Evolutionary conservation across 2,888 invertebrate species (phyloP).

Genomic region (Drosophila suboccidentalis): DNA sequence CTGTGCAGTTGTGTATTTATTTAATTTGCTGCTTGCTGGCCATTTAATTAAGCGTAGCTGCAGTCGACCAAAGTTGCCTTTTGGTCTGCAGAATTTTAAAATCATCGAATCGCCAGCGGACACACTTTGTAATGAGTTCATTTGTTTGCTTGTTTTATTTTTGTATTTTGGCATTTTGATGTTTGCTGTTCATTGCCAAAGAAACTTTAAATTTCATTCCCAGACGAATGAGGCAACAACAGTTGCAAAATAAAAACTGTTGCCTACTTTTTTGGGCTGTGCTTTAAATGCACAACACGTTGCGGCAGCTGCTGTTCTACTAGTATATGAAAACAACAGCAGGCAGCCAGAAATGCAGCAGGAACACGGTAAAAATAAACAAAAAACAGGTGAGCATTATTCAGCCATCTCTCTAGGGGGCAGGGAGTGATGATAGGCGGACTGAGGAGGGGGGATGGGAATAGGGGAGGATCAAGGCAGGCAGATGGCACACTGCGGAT

Average conservation of each 20-base stretch:
- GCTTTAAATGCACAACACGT: slow-evolving; percentile 70
- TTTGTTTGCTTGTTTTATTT: slow-evolving; percentile 38
- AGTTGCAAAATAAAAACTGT: slow-evolving; percentile 25
- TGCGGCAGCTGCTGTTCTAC: slow-evolving; percentile 37
- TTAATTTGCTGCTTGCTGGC: slow-evolving; percentile 68
- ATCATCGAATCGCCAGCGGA: slow-evolving; percentile 67
- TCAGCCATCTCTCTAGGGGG: slow-evolving; percentile 33
- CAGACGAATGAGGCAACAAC: slow-evolving; percentile 36
- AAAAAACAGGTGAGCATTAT: slow-evolving; percentile 77
- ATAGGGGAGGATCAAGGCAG: not conserved
- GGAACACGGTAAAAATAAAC: slow-evolving; percentile 68
- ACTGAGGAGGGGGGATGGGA: not conserved
- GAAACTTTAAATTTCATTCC: slow-evolving; percentile 48
- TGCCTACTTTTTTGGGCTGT: slow-evolving; percentile 30
- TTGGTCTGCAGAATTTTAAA: slow-evolving; percentile 59
- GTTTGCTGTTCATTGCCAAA: slow-evolving; percentile 19
- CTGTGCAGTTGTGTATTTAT: slow-evolving; percentile 56
- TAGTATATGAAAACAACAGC: slow-evolving; percentile 42
- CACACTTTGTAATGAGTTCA: slow-evolving; percentile 72
- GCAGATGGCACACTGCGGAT: slow-evolving; percentile 47
- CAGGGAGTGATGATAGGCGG: not conserved
- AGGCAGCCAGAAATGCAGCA: slow-evolving; percentile 38
- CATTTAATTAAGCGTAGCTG: slow-evolving; percentile 76
- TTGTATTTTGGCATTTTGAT: slow-evolving; percentile 6
- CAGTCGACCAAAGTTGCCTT: slow-evolving; percentile 56